A percentile compares a stretch with the other conserved stretches of the same genome.
phyloP scores from a whole-genome alignment of 2,797 vertebrate species.

The Coranthus polyacanthus region DNA sequence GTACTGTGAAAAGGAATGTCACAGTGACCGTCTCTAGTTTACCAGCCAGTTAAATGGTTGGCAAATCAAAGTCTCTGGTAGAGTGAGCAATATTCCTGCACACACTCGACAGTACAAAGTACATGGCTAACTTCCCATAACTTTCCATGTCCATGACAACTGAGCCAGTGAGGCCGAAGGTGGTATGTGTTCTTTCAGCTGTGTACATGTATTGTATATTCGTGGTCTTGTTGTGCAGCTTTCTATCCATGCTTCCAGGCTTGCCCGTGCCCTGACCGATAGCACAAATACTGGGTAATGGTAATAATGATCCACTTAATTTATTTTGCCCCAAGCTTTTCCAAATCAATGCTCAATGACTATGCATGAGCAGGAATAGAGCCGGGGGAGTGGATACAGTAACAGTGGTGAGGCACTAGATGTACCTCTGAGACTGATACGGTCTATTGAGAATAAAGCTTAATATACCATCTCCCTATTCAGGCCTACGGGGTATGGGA shows the following conservation, averaged over 20 bases:
- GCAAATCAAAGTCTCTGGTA: background rate
- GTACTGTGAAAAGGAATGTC: too few relatives aligned
- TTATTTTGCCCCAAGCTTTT: slow-evolving; percentile 42
- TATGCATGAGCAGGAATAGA: slow-evolving; percentile 55
- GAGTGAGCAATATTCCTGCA: too few relatives aligned
- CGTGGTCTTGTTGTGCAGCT: background rate
- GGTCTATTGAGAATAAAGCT: slow-evolving; percentile 29
- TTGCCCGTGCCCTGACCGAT: slow-evolving; percentile 32
- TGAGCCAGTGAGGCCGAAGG: background rate
- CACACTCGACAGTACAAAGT: too few relatives aligned
- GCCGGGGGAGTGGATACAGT: slow-evolving; percentile 17
- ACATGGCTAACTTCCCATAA: slow-evolving; percentile 6
- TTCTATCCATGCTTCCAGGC: slow-evolving; percentile 3
- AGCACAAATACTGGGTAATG: slow-evolving; percentile 25
- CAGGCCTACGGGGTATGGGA: slow-evolving; percentile 33
- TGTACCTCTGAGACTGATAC: slow-evolving; percentile 36
- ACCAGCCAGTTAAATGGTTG: background rate
- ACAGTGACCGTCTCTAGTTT: background rate
- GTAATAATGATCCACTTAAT: slow-evolving; percentile 32
- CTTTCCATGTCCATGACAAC: background rate
- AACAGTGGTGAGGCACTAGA: slow-evolving; percentile 6
- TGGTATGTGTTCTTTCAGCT: background rate
- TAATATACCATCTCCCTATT: slow-evolving; percentile 21
- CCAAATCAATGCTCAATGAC: slow-evolving; percentile 59
- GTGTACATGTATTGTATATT: background rate